A percentile compares a stretch with the other conserved stretches of the same genome.
These are phyloP conservation scores for Frankliniella intonsa DNA, from an alignment of 2,888 invertebrate species.

Conservation along the genomic window DNA sequence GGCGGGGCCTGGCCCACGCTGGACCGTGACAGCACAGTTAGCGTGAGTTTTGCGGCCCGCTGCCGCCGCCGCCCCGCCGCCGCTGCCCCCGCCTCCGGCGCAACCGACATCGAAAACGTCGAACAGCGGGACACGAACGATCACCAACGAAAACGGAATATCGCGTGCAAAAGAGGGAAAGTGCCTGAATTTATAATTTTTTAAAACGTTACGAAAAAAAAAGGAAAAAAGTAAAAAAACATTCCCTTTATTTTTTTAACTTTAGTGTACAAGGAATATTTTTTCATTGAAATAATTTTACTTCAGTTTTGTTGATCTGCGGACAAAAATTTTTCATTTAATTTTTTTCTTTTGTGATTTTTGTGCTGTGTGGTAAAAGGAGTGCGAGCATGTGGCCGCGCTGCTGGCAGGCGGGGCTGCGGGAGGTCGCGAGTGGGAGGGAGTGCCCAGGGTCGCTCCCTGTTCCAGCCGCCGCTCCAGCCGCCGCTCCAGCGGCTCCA, in stretches of 20 bases:
- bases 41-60: background rate
- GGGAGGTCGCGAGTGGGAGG: background rate
- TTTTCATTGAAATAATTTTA: background rate
- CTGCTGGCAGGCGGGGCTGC: background rate
- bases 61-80: background rate
- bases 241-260: background rate
- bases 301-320: background rate
- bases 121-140: no score
- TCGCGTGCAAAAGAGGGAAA: no score
- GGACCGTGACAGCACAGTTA: conserved; percentile 14
- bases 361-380: background rate
- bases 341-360: background rate
- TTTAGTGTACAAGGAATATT: background rate
- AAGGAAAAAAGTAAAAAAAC: no score
- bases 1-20: background rate
- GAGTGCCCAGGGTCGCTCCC: background rate
- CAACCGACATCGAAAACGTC: no score
- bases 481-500: background rate
- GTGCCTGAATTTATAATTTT: no score
- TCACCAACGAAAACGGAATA: no score
- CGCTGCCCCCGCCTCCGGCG: background rate
- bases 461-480: background rate
- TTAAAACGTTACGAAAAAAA: no score
- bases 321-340: background rate
- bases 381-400: background rate